phyloP scores from a whole-genome alignment of 2,113 vertebrate species.

The Pelecanoides urinatrix region DNA sequence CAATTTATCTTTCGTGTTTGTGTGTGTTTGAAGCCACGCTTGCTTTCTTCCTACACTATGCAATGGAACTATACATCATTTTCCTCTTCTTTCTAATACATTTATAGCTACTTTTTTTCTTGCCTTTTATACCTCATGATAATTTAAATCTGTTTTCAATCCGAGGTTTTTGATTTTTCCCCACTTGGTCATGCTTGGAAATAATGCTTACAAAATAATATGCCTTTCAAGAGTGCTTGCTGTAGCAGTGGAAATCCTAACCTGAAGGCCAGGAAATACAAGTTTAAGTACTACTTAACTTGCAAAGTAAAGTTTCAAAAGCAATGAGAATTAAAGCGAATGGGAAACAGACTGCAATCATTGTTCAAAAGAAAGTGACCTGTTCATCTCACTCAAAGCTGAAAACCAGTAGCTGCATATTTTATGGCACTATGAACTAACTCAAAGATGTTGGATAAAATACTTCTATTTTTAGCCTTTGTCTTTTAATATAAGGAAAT shows the following conservation, averaged over 20 bases:
- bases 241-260: not conserved
- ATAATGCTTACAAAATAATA: not conserved
- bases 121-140: not conserved
- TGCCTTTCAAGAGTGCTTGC: not conserved
- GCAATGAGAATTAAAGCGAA: not conserved
- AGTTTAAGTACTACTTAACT: constrained; percentile 2
- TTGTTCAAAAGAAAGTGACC: not conserved
- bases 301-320: constrained; percentile 23
- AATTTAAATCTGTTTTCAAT: not conserved
- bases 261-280: not conserved
- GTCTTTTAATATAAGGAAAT: not conserved
- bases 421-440: not conserved
- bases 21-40: not conserved
- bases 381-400: not conserved
- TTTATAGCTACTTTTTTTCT: not conserved
- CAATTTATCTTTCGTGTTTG: not conserved
- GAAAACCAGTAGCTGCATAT: not conserved
- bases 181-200: not conserved
- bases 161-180: not conserved
- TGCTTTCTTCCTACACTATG: not conserved
- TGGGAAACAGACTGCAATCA: not conserved
- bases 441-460: not conserved
- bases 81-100: not conserved
- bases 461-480: not conserved
- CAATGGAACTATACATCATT: not conserved